phyloP scores from a whole-genome alignment of 1,140 invertebrate species.

The Papilio helenus region DNA sequence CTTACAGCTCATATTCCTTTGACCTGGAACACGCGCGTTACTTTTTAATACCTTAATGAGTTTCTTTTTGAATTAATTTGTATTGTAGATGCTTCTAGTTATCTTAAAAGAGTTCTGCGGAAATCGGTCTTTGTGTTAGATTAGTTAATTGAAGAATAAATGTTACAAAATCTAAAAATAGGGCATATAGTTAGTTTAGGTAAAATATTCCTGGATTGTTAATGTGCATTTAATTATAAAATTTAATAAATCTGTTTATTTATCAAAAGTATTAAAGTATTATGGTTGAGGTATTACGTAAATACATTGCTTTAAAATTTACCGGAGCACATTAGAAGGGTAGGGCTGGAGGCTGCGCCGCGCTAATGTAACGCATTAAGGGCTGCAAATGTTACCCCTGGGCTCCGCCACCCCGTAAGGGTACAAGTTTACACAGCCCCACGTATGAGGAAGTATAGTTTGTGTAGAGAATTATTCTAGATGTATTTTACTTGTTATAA shows the following conservation, averaged over 20 bases:
- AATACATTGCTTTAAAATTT: slow-evolving; percentile 29
- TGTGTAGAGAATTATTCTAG: background rate
- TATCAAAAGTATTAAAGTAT: slow-evolving; percentile 13
- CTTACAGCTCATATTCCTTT: slow-evolving; percentile 25
- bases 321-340: slow-evolving; percentile 15
- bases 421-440: background rate
- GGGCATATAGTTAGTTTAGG: background rate
- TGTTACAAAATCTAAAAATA: background rate
- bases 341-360: background rate
- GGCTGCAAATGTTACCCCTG: slow-evolving; percentile 31
- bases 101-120: background rate
- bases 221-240: background rate
- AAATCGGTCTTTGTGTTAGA: background rate
- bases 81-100: background rate
- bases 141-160: background rate
- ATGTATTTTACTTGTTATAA: background rate
- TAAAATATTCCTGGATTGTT: background rate
- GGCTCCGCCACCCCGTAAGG: background rate
- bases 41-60: slow-evolving; percentile 23
- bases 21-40: background rate
- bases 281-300: slow-evolving; percentile 11
- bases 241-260: background rate
- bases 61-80: slow-evolving; percentile 3
- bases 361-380: slow-evolving; percentile 34
- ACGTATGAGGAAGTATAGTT: background rate